These are phyloP conservation scores for Peromyscus eremicus DNA, from an alignment of 2,797 vertebrate genomes.

Conservation along the genomic window DNA sequence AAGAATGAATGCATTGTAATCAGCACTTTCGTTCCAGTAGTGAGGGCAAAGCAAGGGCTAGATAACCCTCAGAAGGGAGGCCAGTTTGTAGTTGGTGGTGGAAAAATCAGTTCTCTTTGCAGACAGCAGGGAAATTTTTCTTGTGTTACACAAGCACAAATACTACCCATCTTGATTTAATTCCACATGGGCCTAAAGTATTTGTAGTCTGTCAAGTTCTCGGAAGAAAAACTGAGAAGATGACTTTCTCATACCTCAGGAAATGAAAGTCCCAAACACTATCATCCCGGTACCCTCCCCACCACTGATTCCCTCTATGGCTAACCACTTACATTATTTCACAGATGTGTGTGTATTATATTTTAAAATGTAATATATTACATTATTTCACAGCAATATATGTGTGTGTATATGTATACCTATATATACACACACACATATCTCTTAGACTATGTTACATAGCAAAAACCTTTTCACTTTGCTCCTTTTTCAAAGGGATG, in stretches of 20 bases:
- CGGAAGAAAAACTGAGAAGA: slow-evolving; percentile 39
- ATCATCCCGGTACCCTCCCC: not conserved
- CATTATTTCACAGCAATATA: not conserved
- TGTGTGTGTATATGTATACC: not conserved
- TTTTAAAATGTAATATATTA: not conserved
- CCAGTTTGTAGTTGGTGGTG: not conserved
- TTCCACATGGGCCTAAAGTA: not conserved
- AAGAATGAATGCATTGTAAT: not conserved
- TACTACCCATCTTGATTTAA: slow-evolving; percentile 1
- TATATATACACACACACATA: not conserved
- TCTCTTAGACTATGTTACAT: slow-evolving; percentile 23
- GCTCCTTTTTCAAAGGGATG: not conserved
- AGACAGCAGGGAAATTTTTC: not conserved
- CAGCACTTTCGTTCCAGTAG: not conserved
- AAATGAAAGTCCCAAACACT: not conserved
- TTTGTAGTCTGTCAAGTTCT: not conserved
- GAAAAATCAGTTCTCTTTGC: not conserved
- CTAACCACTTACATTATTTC: not conserved
- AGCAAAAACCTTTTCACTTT: slow-evolving; percentile 20
- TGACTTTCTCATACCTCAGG: not conserved
- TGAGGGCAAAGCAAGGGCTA: not conserved
- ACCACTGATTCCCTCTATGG: not conserved
- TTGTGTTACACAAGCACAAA: not conserved
- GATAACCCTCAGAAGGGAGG: not conserved
- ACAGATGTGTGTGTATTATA: not conserved